Percentiles rank a stretch among this genome's conserved stretches.
Evolutionary conservation across 2,797 vertebrate species (phyloP).

Genomic region (Aulostomus chinensis): DNA sequence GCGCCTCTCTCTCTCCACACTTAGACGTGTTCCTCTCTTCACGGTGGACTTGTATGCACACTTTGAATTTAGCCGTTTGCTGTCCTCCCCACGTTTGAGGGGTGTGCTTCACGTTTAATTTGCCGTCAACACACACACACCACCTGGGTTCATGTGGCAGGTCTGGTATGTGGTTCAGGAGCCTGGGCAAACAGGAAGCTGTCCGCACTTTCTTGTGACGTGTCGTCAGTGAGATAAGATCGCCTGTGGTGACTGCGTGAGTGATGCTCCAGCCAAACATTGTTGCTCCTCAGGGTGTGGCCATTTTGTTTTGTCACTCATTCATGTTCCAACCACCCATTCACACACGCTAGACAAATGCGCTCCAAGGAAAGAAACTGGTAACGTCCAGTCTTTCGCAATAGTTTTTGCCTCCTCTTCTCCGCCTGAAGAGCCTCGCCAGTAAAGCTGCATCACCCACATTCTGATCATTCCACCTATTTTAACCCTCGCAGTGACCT

Average conservation of each 20-base stretch:
- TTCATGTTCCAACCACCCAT: slow-evolving; percentile 4
- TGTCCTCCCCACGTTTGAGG: neutral
- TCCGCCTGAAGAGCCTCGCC: slow-evolving; percentile 45
- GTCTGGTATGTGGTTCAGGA: too few relatives aligned
- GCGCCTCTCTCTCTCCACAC: too few relatives aligned
- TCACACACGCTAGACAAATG: slow-evolving; percentile 22
- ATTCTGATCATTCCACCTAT: slow-evolving; percentile 77
- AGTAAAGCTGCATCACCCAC: slow-evolving; percentile 65
- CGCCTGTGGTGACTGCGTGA: slow-evolving; percentile 25
- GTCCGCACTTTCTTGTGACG: slow-evolving; percentile 31
- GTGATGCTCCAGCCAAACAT: slow-evolving; percentile 32
- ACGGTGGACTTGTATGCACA: too few relatives aligned
- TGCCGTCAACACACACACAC: slow-evolving; percentile 2
- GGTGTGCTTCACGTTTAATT: slow-evolving; percentile 4
- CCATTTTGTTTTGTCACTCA: slow-evolving; percentile 25
- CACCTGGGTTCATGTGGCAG: too few relatives aligned
- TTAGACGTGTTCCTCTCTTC: too few relatives aligned
- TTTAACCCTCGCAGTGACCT: slow-evolving; percentile 62
- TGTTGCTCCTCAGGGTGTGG: slow-evolving; percentile 54
- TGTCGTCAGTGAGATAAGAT: slow-evolving; percentile 7
- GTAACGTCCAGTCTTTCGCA: neutral
- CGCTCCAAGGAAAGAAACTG: too few relatives aligned
- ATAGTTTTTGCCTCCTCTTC: neutral
- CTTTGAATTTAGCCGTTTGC: too few relatives aligned
- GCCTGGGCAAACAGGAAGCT: slow-evolving; percentile 37